Evolutionary conservation across 2,797 vertebrate genomes (phyloP).

Genomic region (Gobio occitaniae): DNA sequence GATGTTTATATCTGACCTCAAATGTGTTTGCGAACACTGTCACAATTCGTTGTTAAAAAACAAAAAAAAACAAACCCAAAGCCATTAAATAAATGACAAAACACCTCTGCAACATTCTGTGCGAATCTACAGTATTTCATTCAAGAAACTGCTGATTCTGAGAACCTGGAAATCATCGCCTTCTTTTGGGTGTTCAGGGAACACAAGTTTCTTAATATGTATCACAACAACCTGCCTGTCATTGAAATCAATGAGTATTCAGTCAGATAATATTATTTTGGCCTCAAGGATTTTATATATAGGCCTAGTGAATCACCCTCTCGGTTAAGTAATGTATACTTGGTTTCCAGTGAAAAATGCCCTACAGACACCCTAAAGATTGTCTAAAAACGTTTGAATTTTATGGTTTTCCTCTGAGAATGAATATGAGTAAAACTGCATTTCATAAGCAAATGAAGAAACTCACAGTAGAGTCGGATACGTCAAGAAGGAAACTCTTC

Average conservation of each 20-base stretch:
- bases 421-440: not conserved
- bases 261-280: conserved; percentile 54
- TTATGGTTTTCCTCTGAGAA: conserved; percentile 25
- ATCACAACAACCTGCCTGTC: conserved; percentile 17
- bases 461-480: conserved; percentile 30
- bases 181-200: conserved; percentile 42
- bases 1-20: not conserved
- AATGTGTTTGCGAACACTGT: conserved; percentile 6
- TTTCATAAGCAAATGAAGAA: conserved; percentile 27
- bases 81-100: conserved; percentile 42
- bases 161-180: conserved; percentile 53
- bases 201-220: conserved; percentile 40
- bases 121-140: conserved; percentile 44
- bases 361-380: conserved; percentile 30
- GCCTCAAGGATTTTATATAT: conserved; percentile 35
- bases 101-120: conserved; percentile 33
- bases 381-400: not conserved
- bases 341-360: conserved; percentile 16
- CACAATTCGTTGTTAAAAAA: not conserved
- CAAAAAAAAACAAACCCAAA: conserved; percentile 23
- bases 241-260: conserved; percentile 40
- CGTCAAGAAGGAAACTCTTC: conserved; percentile 44
- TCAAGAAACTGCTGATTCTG: conserved; percentile 51
- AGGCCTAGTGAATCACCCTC: not conserved
- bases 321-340: not conserved